A percentile compares a stretch with the other conserved stretches of the same genome.
Conservation (phyloP, 1,140 invertebrate genomes). For the Caerostris extrusa region DNA sequence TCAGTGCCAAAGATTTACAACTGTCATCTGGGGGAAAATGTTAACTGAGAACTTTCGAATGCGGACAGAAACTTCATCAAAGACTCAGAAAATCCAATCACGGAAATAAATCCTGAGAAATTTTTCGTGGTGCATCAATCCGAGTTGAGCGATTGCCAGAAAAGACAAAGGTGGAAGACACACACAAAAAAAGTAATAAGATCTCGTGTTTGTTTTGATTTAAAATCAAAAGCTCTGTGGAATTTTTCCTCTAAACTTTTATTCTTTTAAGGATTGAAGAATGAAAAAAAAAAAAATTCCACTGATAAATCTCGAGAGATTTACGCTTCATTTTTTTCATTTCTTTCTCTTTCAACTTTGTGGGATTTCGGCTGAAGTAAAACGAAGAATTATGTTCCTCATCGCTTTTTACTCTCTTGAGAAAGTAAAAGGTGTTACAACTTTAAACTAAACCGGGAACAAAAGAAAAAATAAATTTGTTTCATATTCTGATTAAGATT, state of each 20-base stretch:
- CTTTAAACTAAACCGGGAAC: not conserved
- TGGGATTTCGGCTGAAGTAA: not conserved
- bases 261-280: not conserved
- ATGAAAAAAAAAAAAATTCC: not conserved
- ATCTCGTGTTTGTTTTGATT: conserved; percentile 17
- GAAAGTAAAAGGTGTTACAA: not conserved
- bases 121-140: not conserved
- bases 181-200: not conserved
- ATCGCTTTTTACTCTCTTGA: not conserved
- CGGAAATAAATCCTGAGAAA: not conserved
- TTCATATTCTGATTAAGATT: not conserved
- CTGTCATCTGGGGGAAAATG: too few species aligned
- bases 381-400: not conserved
- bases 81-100: not conserved
- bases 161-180: not conserved
- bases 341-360: not conserved
- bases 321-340: not conserved
- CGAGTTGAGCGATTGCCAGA: not conserved
- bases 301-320: conserved; percentile 13
- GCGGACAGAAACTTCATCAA: not conserved
- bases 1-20: too few species aligned
- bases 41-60: too few species aligned
- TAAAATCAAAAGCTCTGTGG: conserved; percentile 15
- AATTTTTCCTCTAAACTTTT: not conserved
- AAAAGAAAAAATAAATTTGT: not conserved